Conservation (phyloP, 2,797 vertebrate species). For the Parambassis ranga region DNA sequence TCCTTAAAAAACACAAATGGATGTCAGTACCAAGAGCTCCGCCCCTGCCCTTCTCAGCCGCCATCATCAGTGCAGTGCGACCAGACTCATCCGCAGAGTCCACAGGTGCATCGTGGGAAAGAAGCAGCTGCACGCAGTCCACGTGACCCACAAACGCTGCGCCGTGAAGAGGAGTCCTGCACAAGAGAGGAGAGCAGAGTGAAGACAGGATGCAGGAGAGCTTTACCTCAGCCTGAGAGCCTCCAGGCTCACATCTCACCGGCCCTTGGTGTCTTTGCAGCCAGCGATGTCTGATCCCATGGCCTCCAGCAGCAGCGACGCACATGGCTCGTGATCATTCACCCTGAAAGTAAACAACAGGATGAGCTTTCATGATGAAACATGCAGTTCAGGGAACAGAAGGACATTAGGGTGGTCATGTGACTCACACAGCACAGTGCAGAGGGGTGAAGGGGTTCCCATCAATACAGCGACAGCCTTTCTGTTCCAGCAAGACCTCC, state of each 20-base stretch:
- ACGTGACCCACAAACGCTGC: conserved; percentile 90
- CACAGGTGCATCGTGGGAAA: conserved; percentile 86
- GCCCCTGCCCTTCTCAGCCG: conserved; percentile 83
- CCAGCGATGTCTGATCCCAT: conserved; percentile 89
- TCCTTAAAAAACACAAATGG: neutral
- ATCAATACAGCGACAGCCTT: conserved; percentile 85
- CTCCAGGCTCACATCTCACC: conserved; percentile 71
- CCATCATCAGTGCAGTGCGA: conserved; percentile 89
- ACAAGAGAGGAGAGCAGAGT: neutral
- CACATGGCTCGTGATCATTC: conserved; percentile 93
- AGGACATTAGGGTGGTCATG: too few relatives aligned
- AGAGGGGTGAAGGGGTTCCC: conserved; percentile 95
- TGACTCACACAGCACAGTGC: conserved; percentile 96
- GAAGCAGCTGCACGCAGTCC: conserved; percentile 91
- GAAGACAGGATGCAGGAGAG: neutral
- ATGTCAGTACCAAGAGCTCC: conserved; percentile 82
- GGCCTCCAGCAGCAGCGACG: conserved; percentile 88
- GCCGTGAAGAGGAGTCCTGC: conserved; percentile 92
- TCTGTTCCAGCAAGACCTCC: conserved; percentile 95
- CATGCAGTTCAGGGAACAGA: too few relatives aligned
- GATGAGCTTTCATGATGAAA: too few relatives aligned
- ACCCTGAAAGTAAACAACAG: conserved; percentile 76
- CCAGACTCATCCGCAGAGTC: conserved; percentile 84
- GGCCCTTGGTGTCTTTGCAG: conserved; percentile 89
- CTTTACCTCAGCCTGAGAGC: neutral